These are phyloP conservation scores for Dynastes maya DNA, from an alignment of 2,888 invertebrate genomes.

Conservation along the genomic window DNA sequence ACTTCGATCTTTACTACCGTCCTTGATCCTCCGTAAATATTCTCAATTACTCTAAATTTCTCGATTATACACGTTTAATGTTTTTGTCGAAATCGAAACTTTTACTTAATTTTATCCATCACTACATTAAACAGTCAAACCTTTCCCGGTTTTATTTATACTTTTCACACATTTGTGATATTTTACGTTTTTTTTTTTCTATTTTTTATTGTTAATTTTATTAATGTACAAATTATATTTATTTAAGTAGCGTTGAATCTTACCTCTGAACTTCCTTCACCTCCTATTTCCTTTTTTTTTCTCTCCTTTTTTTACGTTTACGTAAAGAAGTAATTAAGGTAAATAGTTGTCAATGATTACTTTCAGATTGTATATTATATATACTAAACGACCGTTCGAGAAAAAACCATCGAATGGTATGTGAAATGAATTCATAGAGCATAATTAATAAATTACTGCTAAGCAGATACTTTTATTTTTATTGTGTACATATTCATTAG, in stretches of 20 bases:
- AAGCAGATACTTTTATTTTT: conserved; percentile 69
- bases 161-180: conserved; percentile 50
- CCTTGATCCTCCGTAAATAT: too few relatives aligned
- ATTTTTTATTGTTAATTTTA: conserved; percentile 49
- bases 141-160: conserved; percentile 46
- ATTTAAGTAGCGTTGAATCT: conserved; percentile 50
- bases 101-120: too few relatives aligned
- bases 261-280: conserved; percentile 27
- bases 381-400: conserved; percentile 47
- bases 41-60: too few relatives aligned
- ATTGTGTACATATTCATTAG: conserved; percentile 70
- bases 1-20: too few relatives aligned
- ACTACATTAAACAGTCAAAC: not conserved
- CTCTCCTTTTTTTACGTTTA: conserved; percentile 41
- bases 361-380: conserved; percentile 52
- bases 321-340: conserved; percentile 52
- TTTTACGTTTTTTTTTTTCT: conserved; percentile 43
- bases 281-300: conserved; percentile 2
- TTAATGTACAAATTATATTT: conserved; percentile 52
- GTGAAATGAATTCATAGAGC: conserved; percentile 52
- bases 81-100: too few relatives aligned
- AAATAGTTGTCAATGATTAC: conserved; percentile 49
- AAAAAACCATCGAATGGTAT: conserved; percentile 41
- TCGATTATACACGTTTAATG: too few relatives aligned
- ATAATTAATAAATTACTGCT: conserved; percentile 62